Evolutionary conservation across 2,113 vertebrate genomes (phyloP), one percentile per base, ranked within the genome.

Genomic region (Pedetes capensis): DNA sequence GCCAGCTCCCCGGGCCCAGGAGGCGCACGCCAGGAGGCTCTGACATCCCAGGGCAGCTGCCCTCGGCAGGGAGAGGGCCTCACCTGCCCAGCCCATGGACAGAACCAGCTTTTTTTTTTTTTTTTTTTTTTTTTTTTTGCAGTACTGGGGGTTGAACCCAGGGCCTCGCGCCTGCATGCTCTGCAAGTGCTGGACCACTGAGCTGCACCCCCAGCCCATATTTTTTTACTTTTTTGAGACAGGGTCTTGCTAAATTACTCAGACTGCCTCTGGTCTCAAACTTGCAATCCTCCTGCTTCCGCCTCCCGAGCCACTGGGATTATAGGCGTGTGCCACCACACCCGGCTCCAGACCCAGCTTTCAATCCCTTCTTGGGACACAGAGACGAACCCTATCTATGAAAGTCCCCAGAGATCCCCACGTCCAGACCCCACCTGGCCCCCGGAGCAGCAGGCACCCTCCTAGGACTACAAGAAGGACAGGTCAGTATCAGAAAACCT

Each of bases 371-470:
- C 44, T 0, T 1, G 2, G 37, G 74, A 42, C 51, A 53, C 8
- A 5, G 12, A 32, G 61, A 49, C 80, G 47, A 66, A 32, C 1
- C n/a, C 23, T 0, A 6, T 53, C 64, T 29, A 18, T 16, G 23
- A 8, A 32, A 4, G n/a, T 1, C 27, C 78, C 29, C 3, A 55
- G 79, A n/a, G 13, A 29, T 39, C 8, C n/a, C 76, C 34, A 57
- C 34, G n/a, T n/a, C 68, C 12, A 4, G 25, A 3, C 13, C 61
- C 29, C 32, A 17, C 23, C 7, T 0, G 3, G 47, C 12, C 44
- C 47, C 69, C 3, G 1, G n/a, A 12, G 55, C 37, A 6, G 61
- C 0, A 1, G 27, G 27, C 6, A 0, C 18, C 13, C n/a, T 20
- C 37, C 39, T 75, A 14, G 9, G 34, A 7, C 44, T 25, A 0